Evolutionary conservation across 2,888 invertebrate genomes (phyloP), one percentile per base, ranked within the genome.

Genomic region (Pilophorus perplexus): DNA sequence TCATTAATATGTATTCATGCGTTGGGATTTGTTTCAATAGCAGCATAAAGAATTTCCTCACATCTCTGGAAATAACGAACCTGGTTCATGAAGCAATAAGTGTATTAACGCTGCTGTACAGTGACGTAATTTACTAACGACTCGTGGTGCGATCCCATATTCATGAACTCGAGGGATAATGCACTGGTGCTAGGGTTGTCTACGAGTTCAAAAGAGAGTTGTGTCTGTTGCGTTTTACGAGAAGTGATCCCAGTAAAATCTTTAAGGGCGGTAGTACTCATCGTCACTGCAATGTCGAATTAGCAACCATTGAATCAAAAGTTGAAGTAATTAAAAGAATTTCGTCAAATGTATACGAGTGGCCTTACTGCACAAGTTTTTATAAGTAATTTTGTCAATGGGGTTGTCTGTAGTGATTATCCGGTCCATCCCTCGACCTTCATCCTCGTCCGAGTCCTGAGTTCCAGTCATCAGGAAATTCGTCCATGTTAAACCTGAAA

Each of bases 381-480:
- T 62, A 40, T 62, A 62, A 6, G 44, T 44, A n/a, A 62, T 62
- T 20, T 62, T 62, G 28, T 62, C 62, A n/a, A 62, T 62, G 2
- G 62, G 62, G 20, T 62, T 62, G 33, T 62, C 62, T 1, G 62
- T 62, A 8, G 18, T 38, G 20, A 62, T 62, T 1, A 62, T 62
- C 28, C 22, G 14, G 28, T 52, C 52, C 52, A 52, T 52, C 12
- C 62, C 62, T 46, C 62, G 25, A 12, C 62, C 62, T 28, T 62
- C 62, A n/a, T 62, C 62, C 33, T 62, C 62, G 20, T 62, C 62
- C 27, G 62, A 62, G 48, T 62, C 62, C 14, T 62, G 62, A 16
- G 62, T 62, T 27, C 62, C 62, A 8, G 62, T 46, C 62, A 62
- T 62, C 10, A 62, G 62, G 48, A 62, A 62, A 28, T 62, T 62